A percentile compares a stretch with the other conserved stretches of the same genome.
phyloP scores from a whole-genome alignment of 2,797 vertebrate species.

The Eospalax fontanierii region DNA sequence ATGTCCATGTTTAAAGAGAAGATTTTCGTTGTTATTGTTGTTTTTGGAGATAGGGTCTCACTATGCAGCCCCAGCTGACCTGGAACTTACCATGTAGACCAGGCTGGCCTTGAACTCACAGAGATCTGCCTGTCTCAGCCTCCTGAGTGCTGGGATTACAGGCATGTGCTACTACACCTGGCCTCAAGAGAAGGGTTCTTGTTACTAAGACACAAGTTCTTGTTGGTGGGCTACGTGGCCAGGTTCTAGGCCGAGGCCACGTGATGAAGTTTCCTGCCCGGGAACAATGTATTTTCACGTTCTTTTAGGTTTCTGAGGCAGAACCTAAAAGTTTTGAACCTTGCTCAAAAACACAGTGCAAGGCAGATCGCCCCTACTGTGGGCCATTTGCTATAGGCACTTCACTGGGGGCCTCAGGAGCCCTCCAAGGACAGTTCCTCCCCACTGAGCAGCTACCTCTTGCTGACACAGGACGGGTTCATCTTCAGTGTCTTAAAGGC shows the following conservation, averaged over 20 bases:
- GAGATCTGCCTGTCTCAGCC: background rate
- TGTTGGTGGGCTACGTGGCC: background rate
- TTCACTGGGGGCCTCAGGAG: background rate
- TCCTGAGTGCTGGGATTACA: background rate
- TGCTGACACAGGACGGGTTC: background rate
- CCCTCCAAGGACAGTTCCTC: background rate
- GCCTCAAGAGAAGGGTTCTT: background rate
- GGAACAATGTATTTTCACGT: background rate
- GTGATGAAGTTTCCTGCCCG: background rate
- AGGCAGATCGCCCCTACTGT: background rate
- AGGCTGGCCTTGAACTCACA: background rate
- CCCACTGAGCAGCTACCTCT: background rate
- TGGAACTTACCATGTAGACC: background rate
- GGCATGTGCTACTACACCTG: background rate
- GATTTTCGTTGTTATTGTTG: background rate
- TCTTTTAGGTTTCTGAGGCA: conserved; percentile 37
- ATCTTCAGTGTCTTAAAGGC: background rate
- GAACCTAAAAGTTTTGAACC: no score
- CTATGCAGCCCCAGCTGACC: background rate
- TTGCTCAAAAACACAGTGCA: background rate
- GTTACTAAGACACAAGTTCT: background rate
- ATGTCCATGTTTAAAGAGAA: background rate
- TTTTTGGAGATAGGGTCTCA: background rate
- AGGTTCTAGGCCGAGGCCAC: background rate
- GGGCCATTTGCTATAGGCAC: background rate